Conservation (phyloP, 2,113 vertebrate genomes). For the Ceuthmochares aereus region DNA sequence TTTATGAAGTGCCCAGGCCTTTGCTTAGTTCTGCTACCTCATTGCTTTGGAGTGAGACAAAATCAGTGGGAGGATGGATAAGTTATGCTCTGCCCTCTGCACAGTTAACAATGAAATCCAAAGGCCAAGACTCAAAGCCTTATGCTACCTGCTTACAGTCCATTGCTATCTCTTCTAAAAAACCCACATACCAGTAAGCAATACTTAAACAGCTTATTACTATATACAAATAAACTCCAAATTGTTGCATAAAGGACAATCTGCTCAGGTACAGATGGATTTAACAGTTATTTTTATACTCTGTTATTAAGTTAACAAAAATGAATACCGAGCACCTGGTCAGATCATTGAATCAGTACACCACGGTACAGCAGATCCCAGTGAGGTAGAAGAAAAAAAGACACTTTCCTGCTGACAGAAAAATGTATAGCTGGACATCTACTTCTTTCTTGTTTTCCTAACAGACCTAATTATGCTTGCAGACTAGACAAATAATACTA, state of each 20-base stretch:
- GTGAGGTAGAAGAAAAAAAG: neutral
- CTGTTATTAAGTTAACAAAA: conserved; percentile 23
- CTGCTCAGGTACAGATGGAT: conserved; percentile 66
- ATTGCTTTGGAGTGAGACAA: neutral
- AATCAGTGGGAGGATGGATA: neutral
- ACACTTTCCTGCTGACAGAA: neutral
- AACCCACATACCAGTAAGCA: neutral
- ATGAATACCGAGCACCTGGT: neutral
- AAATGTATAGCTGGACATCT: neutral
- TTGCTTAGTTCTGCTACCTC: neutral
- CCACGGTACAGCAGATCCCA: conserved; percentile 6
- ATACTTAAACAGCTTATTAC: conserved; percentile 7
- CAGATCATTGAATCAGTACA: conserved; percentile 28
- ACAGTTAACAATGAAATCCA: neutral
- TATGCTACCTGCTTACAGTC: neutral
- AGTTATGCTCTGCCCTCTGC: neutral
- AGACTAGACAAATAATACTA: neutral
- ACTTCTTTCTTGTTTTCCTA: neutral
- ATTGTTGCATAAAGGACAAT: conserved; percentile 46
- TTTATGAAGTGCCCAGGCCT: neutral
- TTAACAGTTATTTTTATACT: conserved; percentile 33
- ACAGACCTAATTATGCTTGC: neutral
- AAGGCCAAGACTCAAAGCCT: neutral
- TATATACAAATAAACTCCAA: neutral
- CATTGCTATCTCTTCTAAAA: neutral